These are phyloP conservation scores for Petrosia ficiformis DNA, from an alignment of 37 sponge, comb jelly and placozoan genomes.

Conservation along the genomic window DNA sequence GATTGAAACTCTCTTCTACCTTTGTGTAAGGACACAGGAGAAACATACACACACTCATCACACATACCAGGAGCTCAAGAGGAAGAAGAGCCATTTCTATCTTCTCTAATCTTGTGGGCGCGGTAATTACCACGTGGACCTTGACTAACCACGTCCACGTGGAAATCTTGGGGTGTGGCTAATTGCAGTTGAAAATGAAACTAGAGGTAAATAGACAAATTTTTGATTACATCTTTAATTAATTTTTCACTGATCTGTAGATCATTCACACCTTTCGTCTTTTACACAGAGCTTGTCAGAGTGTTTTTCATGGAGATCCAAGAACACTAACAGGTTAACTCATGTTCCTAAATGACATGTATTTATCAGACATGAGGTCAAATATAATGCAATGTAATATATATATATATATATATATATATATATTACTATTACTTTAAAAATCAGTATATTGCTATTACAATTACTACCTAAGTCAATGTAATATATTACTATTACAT, in stretches of 20 bases:
- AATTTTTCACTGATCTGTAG: not conserved
- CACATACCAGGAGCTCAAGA: not conserved
- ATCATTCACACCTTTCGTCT: not conserved
- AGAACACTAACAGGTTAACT: not conserved
- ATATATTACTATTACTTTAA: no score
- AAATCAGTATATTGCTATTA: no score
- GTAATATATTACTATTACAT: no score
- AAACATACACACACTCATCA: constrained; percentile 34
- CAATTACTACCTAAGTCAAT: no score
- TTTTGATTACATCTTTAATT: not conserved
- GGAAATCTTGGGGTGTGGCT: not conserved
- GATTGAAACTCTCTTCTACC: constrained; percentile 99
- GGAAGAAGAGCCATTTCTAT: no score
- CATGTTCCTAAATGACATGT: not conserved
- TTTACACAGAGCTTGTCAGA: not conserved
- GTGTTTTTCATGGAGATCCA: not conserved
- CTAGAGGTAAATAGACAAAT: not conserved
- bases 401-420: no score
- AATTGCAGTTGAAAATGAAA: not conserved
- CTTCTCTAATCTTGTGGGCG: no score
- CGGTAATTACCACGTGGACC: no score
- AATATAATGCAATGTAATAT: no score
- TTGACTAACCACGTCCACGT: no score
- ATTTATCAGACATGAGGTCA: no score
- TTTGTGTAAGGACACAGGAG: constrained; percentile 93